Percentiles rank a stretch among this genome's conserved stretches.
These are phyloP conservation scores for Digitonthophagus gazella DNA, from an alignment of 2,888 invertebrate genomes.

Conservation along the genomic window DNA sequence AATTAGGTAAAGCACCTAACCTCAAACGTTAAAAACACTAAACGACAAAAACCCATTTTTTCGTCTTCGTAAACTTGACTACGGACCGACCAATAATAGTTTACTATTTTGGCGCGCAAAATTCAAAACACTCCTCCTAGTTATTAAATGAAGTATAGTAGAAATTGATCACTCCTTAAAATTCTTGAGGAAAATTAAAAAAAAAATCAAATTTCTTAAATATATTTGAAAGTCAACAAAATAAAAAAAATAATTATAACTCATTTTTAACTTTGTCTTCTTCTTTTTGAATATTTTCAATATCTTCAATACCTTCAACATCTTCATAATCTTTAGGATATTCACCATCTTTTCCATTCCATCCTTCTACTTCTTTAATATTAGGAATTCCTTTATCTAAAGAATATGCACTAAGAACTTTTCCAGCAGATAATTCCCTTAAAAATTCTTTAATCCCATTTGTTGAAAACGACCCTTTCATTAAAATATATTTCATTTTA, in stretches of 20 bases:
- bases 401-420: neutral
- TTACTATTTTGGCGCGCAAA: too few species aligned
- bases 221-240: neutral
- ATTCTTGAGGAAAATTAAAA: too few species aligned
- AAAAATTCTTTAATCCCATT: slow-evolving; percentile 91
- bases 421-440: slow-evolving; percentile 41
- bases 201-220: too few species aligned
- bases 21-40: too few species aligned
- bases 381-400: slow-evolving; percentile 4
- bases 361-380: neutral
- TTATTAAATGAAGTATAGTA: too few species aligned
- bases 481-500: slow-evolving; percentile 87
- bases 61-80: too few species aligned
- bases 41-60: too few species aligned
- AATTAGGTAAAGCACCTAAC: too few species aligned
- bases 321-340: too few species aligned
- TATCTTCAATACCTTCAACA: neutral
- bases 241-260: neutral
- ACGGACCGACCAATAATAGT: too few species aligned
- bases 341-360: slow-evolving; percentile 18
- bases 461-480: slow-evolving; percentile 86
- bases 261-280: neutral
- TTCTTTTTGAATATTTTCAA: neutral
- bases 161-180: neutral
- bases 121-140: too few species aligned